Evolutionary conservation across 2,888 invertebrate species (phyloP).

Genomic region (Rotaria macrura): DNA sequence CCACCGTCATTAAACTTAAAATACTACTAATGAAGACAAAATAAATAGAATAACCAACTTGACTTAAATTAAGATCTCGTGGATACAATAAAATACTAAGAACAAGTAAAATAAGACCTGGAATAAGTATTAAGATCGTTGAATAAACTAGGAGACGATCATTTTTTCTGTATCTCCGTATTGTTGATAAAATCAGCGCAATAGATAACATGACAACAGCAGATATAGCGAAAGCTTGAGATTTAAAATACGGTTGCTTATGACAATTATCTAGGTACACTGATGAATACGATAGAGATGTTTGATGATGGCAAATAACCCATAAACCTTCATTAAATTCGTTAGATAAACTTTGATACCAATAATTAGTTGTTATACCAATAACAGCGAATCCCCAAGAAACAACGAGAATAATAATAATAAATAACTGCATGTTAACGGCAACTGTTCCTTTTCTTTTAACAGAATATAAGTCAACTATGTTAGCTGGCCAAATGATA

Average conservation of each 20-base stretch:
- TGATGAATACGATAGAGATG: not conserved
- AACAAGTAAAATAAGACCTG: not conserved
- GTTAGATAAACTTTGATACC: not conserved
- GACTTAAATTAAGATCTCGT: not conserved
- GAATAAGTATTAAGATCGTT: not conserved
- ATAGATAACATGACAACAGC: not conserved
- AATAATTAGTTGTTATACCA: slow-evolving; percentile 6
- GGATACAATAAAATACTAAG: not conserved
- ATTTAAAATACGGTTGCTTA: not conserved
- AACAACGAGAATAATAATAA: not conserved
- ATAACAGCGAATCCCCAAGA: not conserved
- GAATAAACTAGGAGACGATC: not conserved
- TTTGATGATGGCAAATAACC: not conserved
- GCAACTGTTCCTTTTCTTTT: no score
- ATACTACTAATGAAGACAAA: not conserved
- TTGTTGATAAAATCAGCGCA: not conserved
- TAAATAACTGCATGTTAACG: not conserved
- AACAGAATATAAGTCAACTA: no score
- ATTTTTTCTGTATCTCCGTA: not conserved
- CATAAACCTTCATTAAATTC: not conserved
- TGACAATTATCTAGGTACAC: not conserved
- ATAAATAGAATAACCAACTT: not conserved
- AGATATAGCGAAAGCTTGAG: not conserved
- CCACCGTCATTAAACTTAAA: not conserved
- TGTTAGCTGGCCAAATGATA: no score